phyloP scores from a whole-genome alignment of 1,140 invertebrate species.

The Caenorhabditis brenneri region DNA sequence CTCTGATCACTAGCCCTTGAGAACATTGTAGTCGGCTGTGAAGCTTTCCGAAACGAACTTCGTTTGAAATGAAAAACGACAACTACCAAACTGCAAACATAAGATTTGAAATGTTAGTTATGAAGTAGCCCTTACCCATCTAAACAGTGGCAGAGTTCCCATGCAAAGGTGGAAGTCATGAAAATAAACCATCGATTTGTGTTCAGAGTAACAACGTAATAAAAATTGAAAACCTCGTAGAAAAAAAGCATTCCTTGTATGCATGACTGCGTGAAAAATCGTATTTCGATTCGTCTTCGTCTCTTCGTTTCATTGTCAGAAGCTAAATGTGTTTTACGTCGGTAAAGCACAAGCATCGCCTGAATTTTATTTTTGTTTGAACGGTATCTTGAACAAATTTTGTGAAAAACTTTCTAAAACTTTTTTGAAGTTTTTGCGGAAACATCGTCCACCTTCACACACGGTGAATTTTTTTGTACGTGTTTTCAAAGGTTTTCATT shows the following conservation, averaged over 20 bases:
- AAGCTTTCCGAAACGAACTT: neutral
- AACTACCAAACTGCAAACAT: neutral
- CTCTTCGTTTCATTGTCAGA: neutral
- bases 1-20: neutral
- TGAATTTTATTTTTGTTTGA: neutral
- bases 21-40: neutral
- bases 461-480: too few species aligned
- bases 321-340: neutral
- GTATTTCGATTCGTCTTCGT: neutral
- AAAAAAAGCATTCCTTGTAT: slow-evolving; percentile 41
- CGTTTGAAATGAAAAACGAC: neutral
- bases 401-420: too few species aligned
- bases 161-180: slow-evolving; percentile 29
- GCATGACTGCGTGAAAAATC: slow-evolving; percentile 15
- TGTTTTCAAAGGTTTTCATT: too few species aligned
- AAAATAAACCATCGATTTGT: slow-evolving; percentile 21
- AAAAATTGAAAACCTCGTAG: slow-evolving; percentile 45
- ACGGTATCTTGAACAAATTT: too few species aligned
- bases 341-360: neutral
- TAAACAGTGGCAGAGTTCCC: slow-evolving; percentile 43
- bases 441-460: too few species aligned
- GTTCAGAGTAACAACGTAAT: neutral
- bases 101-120: too few species aligned
- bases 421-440: too few species aligned
- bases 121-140: slow-evolving; percentile 23